These are phyloP conservation scores for Ceratitis capitata DNA, from an alignment of 1,140 invertebrate genomes.

Conservation along the genomic window DNA sequence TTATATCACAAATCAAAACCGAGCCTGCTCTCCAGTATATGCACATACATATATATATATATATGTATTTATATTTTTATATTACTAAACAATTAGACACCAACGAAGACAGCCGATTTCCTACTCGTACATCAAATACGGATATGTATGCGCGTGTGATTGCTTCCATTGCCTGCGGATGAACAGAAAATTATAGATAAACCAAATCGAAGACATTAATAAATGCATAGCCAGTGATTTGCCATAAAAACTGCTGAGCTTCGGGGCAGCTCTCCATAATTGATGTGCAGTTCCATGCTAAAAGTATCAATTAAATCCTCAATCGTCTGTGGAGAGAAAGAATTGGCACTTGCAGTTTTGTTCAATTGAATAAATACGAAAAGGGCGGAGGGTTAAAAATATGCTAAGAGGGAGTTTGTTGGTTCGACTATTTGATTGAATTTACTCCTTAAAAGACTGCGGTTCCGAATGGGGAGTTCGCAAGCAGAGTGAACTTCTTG, in stretches of 20 bases:
- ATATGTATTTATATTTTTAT: background rate
- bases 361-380: background rate
- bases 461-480: no score
- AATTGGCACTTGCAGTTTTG: background rate
- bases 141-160: slow-evolving; percentile 28
- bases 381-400: background rate
- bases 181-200: slow-evolving; percentile 29
- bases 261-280: slow-evolving; percentile 35
- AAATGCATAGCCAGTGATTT: slow-evolving; percentile 39
- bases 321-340: background rate
- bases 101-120: background rate
- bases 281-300: slow-evolving; percentile 40
- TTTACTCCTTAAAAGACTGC: no score
- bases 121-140: background rate
- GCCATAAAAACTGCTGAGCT: slow-evolving; percentile 41
- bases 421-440: no score
- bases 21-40: no score
- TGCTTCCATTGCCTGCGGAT: background rate
- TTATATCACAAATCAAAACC: no score
- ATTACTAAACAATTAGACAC: background rate
- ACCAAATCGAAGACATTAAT: slow-evolving; percentile 37
- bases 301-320: slow-evolving; percentile 39
- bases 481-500: no score
- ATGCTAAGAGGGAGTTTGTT: background rate
- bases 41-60: no score